Evolutionary conservation across 2,113 vertebrate species (phyloP).

Genomic region (Leptobrachium leishanense): DNA sequence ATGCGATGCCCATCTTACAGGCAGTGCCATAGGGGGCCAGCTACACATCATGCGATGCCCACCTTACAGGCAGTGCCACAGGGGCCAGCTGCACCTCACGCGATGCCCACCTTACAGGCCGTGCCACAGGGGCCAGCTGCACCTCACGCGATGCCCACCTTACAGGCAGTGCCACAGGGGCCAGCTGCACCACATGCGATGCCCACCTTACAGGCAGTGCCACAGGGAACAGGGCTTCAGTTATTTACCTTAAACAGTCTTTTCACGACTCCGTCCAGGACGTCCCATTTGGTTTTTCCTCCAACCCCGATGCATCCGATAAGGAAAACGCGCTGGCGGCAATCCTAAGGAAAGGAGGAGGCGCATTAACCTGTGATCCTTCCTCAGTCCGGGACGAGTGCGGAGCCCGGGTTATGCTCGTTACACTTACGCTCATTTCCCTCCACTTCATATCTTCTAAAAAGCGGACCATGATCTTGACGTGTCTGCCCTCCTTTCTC

Average conservation of each 20-base stretch:
- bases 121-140: no score
- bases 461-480: slow-evolving; percentile 90
- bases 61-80: no score
- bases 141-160: no score
- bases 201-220: neutral
- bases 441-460: slow-evolving; percentile 83
- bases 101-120: no score
- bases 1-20: no score
- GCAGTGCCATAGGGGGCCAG: no score
- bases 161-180: no score
- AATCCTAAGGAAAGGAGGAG: slow-evolving; percentile 67
- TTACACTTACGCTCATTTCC: slow-evolving; percentile 74
- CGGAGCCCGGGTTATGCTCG: neutral
- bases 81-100: no score
- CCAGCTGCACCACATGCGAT: no score
- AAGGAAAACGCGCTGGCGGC: slow-evolving; percentile 79
- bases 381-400: neutral
- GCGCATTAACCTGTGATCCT: neutral
- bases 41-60: no score
- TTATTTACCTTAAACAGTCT: slow-evolving; percentile 89
- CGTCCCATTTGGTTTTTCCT: slow-evolving; percentile 98
- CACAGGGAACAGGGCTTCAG: neutral
- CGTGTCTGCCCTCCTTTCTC: slow-evolving; percentile 89
- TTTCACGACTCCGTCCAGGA: slow-evolving; percentile 91
- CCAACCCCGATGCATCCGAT: slow-evolving; percentile 97